A percentile compares a stretch with the other conserved stretches of the same genome.
phyloP scores from a whole-genome alignment of 2,888 invertebrate genomes.

The Ormia ochracea region DNA sequence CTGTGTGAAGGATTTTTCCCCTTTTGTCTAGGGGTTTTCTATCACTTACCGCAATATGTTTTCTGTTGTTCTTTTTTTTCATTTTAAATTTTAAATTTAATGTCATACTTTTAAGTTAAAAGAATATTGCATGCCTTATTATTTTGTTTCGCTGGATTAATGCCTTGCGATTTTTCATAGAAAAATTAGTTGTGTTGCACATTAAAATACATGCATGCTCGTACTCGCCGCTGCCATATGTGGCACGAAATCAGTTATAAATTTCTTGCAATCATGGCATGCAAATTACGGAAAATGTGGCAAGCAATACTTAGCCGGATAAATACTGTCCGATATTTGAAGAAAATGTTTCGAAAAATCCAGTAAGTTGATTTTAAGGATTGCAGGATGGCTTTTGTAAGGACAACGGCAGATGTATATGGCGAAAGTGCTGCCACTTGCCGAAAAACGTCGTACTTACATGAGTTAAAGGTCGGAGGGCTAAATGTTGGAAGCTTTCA shows the following conservation, averaged over 20 bases:
- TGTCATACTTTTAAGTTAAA: slow-evolving; percentile 40
- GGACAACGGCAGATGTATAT: too few relatives aligned
- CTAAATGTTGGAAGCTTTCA: too few relatives aligned
- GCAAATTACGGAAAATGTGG: slow-evolving; percentile 14
- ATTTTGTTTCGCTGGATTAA: slow-evolving; percentile 46
- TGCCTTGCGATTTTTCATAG: slow-evolving; percentile 53
- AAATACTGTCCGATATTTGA: background rate
- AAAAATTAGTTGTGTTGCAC: slow-evolving; percentile 26
- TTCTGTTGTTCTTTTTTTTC: too few relatives aligned
- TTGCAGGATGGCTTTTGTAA: too few relatives aligned
- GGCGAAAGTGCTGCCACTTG: too few relatives aligned
- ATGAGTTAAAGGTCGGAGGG: too few relatives aligned
- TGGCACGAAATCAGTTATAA: slow-evolving; percentile 32
- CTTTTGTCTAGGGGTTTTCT: slow-evolving; percentile 21
- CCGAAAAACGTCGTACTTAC: too few relatives aligned
- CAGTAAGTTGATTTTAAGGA: background rate
- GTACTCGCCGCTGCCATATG: slow-evolving; percentile 1
- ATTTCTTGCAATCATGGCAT: slow-evolving; percentile 44
- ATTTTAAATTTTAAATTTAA: slow-evolving; percentile 24
- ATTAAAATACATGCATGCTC: slow-evolving; percentile 30
- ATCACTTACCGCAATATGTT: slow-evolving; percentile 3
- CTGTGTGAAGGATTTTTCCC: slow-evolving; percentile 42
- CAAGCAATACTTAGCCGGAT: background rate
- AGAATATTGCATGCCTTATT: slow-evolving; percentile 60
- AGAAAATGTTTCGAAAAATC: background rate